These are phyloP conservation scores for Epinephelus fuscoguttatus DNA, from an alignment of 2,113 vertebrate species.

Conservation along the genomic window DNA sequence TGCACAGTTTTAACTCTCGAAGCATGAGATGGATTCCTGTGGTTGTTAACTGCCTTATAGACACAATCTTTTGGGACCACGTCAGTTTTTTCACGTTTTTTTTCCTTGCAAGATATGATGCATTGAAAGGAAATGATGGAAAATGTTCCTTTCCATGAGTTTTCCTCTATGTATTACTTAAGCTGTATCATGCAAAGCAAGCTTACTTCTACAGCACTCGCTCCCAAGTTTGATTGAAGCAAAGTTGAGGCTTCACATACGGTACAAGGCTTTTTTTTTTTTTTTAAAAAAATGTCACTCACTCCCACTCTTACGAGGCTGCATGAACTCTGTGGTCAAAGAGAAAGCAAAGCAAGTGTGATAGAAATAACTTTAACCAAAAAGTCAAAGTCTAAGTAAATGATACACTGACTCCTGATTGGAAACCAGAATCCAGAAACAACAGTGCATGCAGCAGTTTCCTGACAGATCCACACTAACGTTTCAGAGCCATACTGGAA, in stretches of 20 bases:
- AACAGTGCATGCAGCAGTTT: conserved; percentile 10
- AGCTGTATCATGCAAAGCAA: conserved; percentile 51
- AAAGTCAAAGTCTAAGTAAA: conserved; percentile 33
- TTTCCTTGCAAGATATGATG: conserved; percentile 27
- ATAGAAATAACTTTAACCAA: conserved; percentile 14
- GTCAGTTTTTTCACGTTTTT: conserved; percentile 11
- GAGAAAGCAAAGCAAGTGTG: conserved; percentile 28
- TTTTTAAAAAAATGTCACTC: conserved; percentile 26
- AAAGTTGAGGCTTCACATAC: conserved; percentile 49
- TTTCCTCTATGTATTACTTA: conserved; percentile 36
- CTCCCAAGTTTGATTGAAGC: conserved; percentile 42
- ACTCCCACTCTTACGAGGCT: conserved; percentile 34
- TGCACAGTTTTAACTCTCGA: conserved; percentile 77
- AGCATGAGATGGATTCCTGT: conserved; percentile 65
- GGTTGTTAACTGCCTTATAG: conserved; percentile 71
- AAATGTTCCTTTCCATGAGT: conserved; percentile 25
- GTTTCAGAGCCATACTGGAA: conserved; percentile 2
- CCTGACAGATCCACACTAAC: conserved; percentile 2
- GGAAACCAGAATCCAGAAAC: conserved; percentile 14
- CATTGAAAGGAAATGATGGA: conserved; percentile 37
- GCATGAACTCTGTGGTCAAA: conserved; percentile 43
- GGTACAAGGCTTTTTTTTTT: background rate
- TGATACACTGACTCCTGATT: background rate
- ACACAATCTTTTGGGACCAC: conserved; percentile 64
- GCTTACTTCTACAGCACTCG: conserved; percentile 48